Conservation (phyloP, 2,113 vertebrate species). For the Ceratotherium simum region DNA sequence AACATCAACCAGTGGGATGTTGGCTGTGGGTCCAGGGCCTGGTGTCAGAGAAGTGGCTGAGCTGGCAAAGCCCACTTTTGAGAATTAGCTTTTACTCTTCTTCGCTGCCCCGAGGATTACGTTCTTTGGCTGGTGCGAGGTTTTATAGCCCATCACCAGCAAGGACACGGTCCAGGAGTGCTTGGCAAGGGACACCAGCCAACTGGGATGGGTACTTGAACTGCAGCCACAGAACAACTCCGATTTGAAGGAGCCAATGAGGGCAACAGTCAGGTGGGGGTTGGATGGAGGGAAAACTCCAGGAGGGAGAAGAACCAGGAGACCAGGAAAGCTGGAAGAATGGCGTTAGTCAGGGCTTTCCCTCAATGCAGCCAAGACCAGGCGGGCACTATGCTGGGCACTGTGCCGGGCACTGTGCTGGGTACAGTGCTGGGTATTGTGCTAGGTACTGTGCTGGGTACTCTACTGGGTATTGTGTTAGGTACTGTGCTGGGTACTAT, state of each 20-base stretch:
- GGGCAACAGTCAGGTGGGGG: fast-evolving
- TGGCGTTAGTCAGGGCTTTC: not conserved
- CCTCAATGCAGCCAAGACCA: not conserved
- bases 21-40: too few relatives aligned
- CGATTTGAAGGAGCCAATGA: slow-evolving; percentile 51
- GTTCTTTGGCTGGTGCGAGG: slow-evolving; percentile 18
- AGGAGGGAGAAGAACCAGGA: not conserved
- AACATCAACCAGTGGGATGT: fast-evolving
- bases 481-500: not conserved
- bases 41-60: not conserved
- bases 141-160: slow-evolving; percentile 3
- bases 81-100: not conserved
- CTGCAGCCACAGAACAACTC: not conserved
- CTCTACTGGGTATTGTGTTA: not conserved
- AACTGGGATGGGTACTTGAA: not conserved
- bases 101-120: not conserved
- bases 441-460: not conserved
- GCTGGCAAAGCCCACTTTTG: not conserved
- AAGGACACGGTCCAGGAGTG: slow-evolving; percentile 58
- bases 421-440: not conserved
- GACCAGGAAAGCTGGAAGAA: not conserved
- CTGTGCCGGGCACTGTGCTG: not conserved
- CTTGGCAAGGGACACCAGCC: not conserved
- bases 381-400: not conserved
- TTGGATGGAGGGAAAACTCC: not conserved